Percentiles rank a stretch among this genome's conserved stretches.
Conservation (phyloP, 2,113 vertebrate species). For the Cyprinodon brontotheroides region DNA sequence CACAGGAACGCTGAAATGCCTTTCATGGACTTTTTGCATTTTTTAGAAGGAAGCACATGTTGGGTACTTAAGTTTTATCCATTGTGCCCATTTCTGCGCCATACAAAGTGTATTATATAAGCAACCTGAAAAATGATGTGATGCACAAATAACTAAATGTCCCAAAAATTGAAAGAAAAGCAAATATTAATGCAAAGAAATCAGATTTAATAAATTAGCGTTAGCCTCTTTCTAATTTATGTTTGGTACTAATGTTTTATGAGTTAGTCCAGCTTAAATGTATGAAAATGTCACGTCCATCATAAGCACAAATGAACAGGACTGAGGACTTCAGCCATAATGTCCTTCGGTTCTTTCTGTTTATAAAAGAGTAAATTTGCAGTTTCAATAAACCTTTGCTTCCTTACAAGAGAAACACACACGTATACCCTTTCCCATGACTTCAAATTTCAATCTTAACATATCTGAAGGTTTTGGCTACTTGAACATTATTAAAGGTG, state of each 20-base stretch:
- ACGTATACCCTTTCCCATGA: not conserved
- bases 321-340: slow-evolving; percentile 35
- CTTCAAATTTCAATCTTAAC: not conserved
- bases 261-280: slow-evolving; percentile 22
- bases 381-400: not conserved
- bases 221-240: slow-evolving; percentile 39
- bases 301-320: slow-evolving; percentile 9
- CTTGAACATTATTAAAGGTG: not conserved
- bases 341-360: slow-evolving; percentile 48
- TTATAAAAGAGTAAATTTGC: slow-evolving; percentile 41
- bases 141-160: slow-evolving; percentile 53
- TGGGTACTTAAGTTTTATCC: slow-evolving; percentile 29
- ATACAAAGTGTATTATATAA: slow-evolving; percentile 44
- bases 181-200: slow-evolving; percentile 29
- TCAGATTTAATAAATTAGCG: slow-evolving; percentile 51
- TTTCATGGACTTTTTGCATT: slow-evolving; percentile 39
- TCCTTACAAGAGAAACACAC: not conserved
- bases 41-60: slow-evolving; percentile 39
- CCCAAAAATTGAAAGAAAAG: slow-evolving; percentile 40
- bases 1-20: slow-evolving; percentile 41
- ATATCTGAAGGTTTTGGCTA: slow-evolving; percentile 22
- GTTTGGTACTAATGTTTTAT: slow-evolving; percentile 56
- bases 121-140: slow-evolving; percentile 32
- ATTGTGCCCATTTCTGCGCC: slow-evolving; percentile 28
- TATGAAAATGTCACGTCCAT: slow-evolving; percentile 29